phyloP scores from a whole-genome alignment of 2,888 invertebrate species.

The Clunio marinus region DNA sequence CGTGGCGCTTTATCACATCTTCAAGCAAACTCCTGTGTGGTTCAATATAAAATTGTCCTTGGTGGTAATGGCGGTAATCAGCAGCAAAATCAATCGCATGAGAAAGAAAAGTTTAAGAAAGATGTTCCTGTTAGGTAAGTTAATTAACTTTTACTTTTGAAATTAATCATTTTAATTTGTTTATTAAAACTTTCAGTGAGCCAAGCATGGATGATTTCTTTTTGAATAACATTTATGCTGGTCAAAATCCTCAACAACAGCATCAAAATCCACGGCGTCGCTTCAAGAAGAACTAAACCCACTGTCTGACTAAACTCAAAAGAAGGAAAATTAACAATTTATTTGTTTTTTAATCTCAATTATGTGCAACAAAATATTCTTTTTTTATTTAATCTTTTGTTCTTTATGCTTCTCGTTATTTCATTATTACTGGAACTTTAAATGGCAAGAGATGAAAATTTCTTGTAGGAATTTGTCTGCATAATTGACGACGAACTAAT shows the following conservation, averaged over 20 bases:
- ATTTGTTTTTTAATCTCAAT: neutral
- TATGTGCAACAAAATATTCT: neutral
- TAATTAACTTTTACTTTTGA: constrained; percentile 40
- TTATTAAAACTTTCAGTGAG: constrained; percentile 44
- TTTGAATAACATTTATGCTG: constrained; percentile 51
- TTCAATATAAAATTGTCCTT: constrained; percentile 59
- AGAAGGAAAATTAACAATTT: neutral
- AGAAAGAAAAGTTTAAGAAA: constrained; percentile 43
- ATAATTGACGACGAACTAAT: too few relatives aligned
- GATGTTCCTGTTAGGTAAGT: constrained; percentile 43
- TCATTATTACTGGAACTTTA: too few relatives aligned
- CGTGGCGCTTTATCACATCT: constrained; percentile 60
- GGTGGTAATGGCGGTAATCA: constrained; percentile 50
- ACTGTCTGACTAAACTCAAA: neutral
- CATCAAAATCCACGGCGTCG: constrained; percentile 47
- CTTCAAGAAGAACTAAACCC: constrained; percentile 47
- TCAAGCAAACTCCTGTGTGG: constrained; percentile 85
- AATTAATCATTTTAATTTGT: constrained; percentile 37
- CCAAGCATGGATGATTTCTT: constrained; percentile 51
- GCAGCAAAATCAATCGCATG: constrained; percentile 46
- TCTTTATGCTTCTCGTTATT: too few relatives aligned
- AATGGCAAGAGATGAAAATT: too few relatives aligned
- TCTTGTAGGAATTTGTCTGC: too few relatives aligned
- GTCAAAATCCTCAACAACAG: constrained; percentile 46
- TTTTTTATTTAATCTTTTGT: neutral